A percentile compares a stretch with the other conserved stretches of the same genome.
Evolutionary conservation across 2,888 invertebrate species (phyloP).

Genomic region (Drosophila lutescens): DNA sequence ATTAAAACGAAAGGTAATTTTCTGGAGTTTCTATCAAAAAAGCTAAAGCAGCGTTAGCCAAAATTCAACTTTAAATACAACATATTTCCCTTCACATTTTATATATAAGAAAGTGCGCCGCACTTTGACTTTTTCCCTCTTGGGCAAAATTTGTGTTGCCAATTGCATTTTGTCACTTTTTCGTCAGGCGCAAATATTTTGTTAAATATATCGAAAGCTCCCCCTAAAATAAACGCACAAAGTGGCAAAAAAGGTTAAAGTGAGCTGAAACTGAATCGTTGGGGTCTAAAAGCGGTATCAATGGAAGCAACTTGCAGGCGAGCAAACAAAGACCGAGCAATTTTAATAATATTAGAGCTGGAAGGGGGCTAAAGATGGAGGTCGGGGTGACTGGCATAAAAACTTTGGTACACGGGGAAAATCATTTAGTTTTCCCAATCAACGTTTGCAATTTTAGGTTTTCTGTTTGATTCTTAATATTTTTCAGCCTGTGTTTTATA

Average conservation of each 20-base stretch:
- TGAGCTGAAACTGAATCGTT: background rate
- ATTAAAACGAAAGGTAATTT: background rate
- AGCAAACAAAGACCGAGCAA: constrained; percentile 53
- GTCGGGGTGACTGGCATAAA: constrained; percentile 8
- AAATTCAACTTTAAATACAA: background rate
- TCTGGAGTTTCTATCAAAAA: background rate
- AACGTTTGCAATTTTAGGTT: too few species aligned
- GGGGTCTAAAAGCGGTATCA: constrained; percentile 6
- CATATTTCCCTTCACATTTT: background rate
- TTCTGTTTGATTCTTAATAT: background rate
- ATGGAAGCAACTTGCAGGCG: constrained; percentile 37
- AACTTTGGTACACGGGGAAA: background rate
- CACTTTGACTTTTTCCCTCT: background rate
- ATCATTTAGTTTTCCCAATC: background rate
- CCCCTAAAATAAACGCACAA: background rate
- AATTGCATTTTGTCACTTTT: constrained; percentile 31
- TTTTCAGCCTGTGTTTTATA: background rate
- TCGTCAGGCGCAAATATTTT: constrained; percentile 42
- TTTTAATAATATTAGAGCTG: constrained; percentile 20
- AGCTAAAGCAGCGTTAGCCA: background rate
- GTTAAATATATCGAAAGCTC: constrained; percentile 49
- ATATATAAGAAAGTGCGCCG: background rate
- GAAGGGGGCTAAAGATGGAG: background rate
- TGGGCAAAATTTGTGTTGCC: constrained; percentile 7
- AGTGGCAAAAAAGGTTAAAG: background rate